A percentile compares a stretch with the other conserved stretches of the same genome.
Conservation (phyloP, 2,888 invertebrate genomes). For the Leucoma salicis region DNA sequence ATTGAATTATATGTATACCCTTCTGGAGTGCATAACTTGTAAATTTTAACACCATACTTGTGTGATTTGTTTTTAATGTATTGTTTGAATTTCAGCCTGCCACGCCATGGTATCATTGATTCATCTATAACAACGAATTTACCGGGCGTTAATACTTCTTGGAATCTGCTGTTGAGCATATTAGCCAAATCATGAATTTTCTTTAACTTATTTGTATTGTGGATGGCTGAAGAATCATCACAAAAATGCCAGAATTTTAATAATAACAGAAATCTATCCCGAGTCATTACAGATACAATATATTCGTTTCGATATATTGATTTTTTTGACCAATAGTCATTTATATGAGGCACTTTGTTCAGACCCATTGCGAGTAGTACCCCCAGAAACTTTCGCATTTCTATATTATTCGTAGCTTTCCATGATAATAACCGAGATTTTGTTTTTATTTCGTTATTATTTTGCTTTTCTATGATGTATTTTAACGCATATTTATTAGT, state of each 20-base stretch:
- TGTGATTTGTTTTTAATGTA: background rate
- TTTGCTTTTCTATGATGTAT: background rate
- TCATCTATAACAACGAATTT: slow-evolving; percentile 12
- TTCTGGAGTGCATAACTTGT: slow-evolving; percentile 36
- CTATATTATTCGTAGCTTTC: background rate
- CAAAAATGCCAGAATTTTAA: slow-evolving; percentile 22
- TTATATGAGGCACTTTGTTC: background rate
- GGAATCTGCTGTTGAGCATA: slow-evolving; percentile 1
- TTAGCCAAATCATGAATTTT: slow-evolving; percentile 3
- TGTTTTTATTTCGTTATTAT: background rate
- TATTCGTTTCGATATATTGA: background rate
- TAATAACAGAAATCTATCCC: background rate
- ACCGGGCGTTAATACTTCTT: slow-evolving; percentile 23
- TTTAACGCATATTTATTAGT: slow-evolving; percentile 1
- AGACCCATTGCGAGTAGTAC: background rate
- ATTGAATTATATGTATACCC: slow-evolving; percentile 6
- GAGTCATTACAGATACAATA: background rate
- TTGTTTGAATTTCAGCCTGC: background rate
- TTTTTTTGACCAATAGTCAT: background rate
- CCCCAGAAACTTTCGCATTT: background rate
- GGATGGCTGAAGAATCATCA: slow-evolving; percentile 1
- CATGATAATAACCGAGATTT: background rate
- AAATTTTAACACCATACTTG: slow-evolving; percentile 17
- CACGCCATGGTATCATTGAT: background rate
- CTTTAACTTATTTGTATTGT: background rate